A percentile compares a stretch with the other conserved stretches of the same genome.
These are phyloP conservation scores for Xenopus petersii DNA, from an alignment of 2,797 vertebrate genomes.

Conservation along the genomic window DNA sequence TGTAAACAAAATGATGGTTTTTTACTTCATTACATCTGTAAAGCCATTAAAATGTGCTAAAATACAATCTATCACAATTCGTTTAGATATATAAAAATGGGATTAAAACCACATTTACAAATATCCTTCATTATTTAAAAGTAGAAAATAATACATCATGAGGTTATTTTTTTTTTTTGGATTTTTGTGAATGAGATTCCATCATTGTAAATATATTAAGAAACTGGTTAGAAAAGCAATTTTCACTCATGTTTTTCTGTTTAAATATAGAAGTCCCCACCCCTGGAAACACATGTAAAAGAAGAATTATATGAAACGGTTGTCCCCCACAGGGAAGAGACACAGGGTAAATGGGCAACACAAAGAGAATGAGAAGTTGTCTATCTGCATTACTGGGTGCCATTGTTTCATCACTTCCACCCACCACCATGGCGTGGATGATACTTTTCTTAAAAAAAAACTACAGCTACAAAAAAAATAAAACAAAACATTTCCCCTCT, in stretches of 20 bases:
- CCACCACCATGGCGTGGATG: not conserved
- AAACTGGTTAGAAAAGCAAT: conserved; percentile 30
- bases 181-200: conserved; percentile 29
- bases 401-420: not conserved
- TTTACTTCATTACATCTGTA: conserved; percentile 27
- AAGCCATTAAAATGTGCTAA: conserved; percentile 45
- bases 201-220: conserved; percentile 28
- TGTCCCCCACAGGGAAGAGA: not conserved
- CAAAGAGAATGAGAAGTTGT: not conserved
- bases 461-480: not conserved
- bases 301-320: not conserved
- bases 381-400: not conserved
- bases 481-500: too few species aligned
- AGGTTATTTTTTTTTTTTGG: conserved; percentile 18
- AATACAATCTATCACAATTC: conserved; percentile 42
- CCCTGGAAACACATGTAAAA: conserved; percentile 13
- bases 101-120: conserved; percentile 48
- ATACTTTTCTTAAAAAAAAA: conserved; percentile 1
- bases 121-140: conserved; percentile 51
- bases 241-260: conserved; percentile 23
- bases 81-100: conserved; percentile 43
- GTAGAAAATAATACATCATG: conserved; percentile 48
- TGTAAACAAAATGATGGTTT: conserved; percentile 38
- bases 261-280: conserved; percentile 6
- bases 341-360: not conserved